These are phyloP conservation scores for Rosalia funebris DNA, from an alignment of 2,888 invertebrate species.

Conservation along the genomic window DNA sequence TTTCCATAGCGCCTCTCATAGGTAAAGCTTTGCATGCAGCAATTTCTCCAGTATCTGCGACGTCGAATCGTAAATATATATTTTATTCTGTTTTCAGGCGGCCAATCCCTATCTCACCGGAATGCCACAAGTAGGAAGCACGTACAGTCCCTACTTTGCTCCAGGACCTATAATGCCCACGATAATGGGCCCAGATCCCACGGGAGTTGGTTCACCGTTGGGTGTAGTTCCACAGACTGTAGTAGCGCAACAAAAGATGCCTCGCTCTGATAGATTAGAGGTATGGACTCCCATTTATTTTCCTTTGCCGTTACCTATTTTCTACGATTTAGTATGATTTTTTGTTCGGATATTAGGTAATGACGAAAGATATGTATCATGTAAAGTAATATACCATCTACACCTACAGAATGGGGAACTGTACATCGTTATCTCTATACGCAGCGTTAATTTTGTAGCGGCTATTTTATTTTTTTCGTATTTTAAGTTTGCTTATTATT, in stretches of 20 bases:
- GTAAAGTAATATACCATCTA: background rate
- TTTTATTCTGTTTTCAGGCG: constrained; percentile 71
- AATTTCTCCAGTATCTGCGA: background rate
- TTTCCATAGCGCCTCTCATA: constrained; percentile 16
- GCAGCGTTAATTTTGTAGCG: constrained; percentile 22
- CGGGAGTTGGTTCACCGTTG: constrained; percentile 82
- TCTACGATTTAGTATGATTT: constrained; percentile 27
- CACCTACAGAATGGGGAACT: constrained; percentile 34
- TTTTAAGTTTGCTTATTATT: constrained; percentile 39
- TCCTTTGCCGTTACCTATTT: constrained; percentile 30
- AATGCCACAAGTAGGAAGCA: constrained; percentile 88
- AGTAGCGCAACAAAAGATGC: constrained; percentile 91
- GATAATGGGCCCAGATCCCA: constrained; percentile 88
- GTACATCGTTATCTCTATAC: constrained; percentile 38
- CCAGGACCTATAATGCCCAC: constrained; percentile 89
- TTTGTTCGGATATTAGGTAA: background rate
- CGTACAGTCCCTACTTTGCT: constrained; percentile 91
- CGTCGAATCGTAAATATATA: constrained; percentile 6
- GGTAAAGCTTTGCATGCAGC: constrained; percentile 23
- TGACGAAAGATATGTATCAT: constrained; percentile 3
- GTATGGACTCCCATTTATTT: constrained; percentile 68
- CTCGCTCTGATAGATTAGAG: constrained; percentile 95
- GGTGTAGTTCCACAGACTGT: constrained; percentile 87
- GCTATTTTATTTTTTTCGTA: constrained; percentile 36
- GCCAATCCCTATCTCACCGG: constrained; percentile 93